phyloP scores from a whole-genome alignment of 1,140 invertebrate genomes.

The Saccostrea glomerata region DNA sequence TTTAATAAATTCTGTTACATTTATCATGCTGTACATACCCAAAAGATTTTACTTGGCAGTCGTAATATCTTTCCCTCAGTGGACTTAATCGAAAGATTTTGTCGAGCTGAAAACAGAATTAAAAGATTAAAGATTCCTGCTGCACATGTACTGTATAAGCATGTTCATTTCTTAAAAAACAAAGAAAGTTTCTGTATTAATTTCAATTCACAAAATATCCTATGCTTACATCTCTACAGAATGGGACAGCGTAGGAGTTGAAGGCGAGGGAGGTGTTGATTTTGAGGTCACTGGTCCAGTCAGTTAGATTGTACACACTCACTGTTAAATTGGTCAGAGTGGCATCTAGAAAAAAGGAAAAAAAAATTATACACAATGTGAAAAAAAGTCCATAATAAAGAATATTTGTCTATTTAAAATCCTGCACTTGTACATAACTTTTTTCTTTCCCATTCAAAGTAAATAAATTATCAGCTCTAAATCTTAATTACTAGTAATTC shows the following conservation, averaged over 20 bases:
- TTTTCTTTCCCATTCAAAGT: too few relatives aligned
- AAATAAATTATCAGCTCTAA: too few relatives aligned
- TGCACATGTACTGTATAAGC: background rate
- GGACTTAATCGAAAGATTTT: constrained; percentile 50
- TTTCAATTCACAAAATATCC: background rate
- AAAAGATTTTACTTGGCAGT: constrained; percentile 49
- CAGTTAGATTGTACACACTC: constrained; percentile 51
- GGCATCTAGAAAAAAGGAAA: constrained; percentile 48
- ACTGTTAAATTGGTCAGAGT: constrained; percentile 46
- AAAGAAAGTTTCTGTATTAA: background rate
- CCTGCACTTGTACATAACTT: too few relatives aligned
- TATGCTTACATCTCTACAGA: constrained; percentile 56
- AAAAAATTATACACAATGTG: background rate
- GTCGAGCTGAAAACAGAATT: constrained; percentile 39
- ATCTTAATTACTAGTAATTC: too few relatives aligned
- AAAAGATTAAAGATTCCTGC: background rate
- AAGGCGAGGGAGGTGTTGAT: constrained; percentile 48
- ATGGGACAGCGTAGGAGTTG: constrained; percentile 37
- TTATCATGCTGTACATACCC: constrained; percentile 39
- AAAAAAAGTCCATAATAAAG: background rate
- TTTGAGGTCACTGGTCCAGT: constrained; percentile 49
- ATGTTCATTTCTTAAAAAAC: background rate
- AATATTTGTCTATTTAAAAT: too few relatives aligned
- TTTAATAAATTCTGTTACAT: background rate
- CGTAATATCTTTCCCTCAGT: constrained; percentile 46